These are phyloP conservation scores for Cyprinus carpio DNA, from an alignment of 2,113 vertebrate genomes.

Conservation along the genomic window DNA sequence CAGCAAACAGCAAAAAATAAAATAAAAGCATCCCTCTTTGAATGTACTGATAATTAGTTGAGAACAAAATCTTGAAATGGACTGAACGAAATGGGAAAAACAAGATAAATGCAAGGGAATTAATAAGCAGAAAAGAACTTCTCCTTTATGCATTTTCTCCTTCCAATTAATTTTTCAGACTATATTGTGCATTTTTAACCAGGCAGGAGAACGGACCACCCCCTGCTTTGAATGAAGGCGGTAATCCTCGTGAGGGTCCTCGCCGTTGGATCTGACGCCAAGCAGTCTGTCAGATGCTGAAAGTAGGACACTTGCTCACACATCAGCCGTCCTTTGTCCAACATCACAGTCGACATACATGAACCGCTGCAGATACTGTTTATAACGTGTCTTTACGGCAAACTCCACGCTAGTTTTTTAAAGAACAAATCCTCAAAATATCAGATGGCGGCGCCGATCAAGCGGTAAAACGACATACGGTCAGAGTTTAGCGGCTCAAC, in stretches of 20 bases:
- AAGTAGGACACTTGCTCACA: slow-evolving; percentile 45
- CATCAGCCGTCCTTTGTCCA: not conserved
- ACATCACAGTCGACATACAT: not conserved
- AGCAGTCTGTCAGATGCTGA: slow-evolving; percentile 23
- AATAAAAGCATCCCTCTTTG: slow-evolving; percentile 52
- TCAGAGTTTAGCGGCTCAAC: not conserved
- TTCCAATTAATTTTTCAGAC: not conserved
- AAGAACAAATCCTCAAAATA: not conserved
- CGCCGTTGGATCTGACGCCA: slow-evolving; percentile 40
- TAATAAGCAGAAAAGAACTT: slow-evolving; percentile 42
- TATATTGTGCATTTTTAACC: slow-evolving; percentile 21
- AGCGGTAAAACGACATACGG: slow-evolving; percentile 14
- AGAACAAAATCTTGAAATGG: slow-evolving; percentile 37
- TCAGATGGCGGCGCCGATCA: not conserved
- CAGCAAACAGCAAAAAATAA: slow-evolving; percentile 78
- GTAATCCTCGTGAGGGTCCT: slow-evolving; percentile 21
- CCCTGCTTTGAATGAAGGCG: slow-evolving; percentile 23
- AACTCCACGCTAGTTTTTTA: not conserved
- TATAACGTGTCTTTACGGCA: not conserved
- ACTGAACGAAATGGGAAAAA: slow-evolving; percentile 54
- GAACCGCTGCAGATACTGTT: not conserved
- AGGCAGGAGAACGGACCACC: not conserved
- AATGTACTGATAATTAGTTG: slow-evolving; percentile 30
- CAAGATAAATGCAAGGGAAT: slow-evolving; percentile 69
- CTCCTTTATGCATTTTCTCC: not conserved